These are phyloP conservation scores for Cephalopachus bancanus DNA, from an alignment of 2,797 vertebrate genomes.

Conservation along the genomic window DNA sequence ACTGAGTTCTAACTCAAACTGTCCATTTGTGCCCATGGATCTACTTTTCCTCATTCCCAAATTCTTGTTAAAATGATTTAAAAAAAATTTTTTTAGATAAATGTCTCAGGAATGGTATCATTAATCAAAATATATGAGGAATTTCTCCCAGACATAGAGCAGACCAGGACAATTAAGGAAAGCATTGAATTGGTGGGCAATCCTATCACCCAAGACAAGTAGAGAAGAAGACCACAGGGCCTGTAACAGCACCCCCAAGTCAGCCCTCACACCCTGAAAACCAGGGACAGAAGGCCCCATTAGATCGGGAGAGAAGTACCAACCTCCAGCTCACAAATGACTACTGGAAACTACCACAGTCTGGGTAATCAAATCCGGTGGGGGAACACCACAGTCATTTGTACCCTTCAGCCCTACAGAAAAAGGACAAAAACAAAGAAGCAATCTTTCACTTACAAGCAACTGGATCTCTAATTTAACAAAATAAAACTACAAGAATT, in stretches of 20 bases:
- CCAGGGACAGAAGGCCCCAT: background rate
- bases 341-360: background rate
- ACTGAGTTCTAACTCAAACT: background rate
- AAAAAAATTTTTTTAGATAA: background rate
- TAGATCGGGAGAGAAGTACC: background rate
- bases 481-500: background rate
- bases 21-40: background rate
- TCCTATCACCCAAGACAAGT: background rate
- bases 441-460: background rate
- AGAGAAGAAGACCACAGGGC: background rate
- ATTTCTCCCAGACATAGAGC: background rate
- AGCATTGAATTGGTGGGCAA: background rate
- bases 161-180: background rate
- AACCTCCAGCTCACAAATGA: background rate
- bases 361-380: background rate
- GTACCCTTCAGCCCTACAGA: background rate
- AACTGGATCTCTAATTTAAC: constrained; percentile 15
- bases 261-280: background rate
- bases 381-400: background rate
- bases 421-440: constrained; percentile 24
- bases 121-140: constrained; percentile 11
- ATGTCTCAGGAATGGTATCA: background rate
- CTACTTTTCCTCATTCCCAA: constrained; percentile 22
- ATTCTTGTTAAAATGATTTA: constrained; percentile 54
- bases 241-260: background rate